Evolutionary conservation across 2,797 vertebrate species (phyloP).

Genomic region (Falco concolor): DNA sequence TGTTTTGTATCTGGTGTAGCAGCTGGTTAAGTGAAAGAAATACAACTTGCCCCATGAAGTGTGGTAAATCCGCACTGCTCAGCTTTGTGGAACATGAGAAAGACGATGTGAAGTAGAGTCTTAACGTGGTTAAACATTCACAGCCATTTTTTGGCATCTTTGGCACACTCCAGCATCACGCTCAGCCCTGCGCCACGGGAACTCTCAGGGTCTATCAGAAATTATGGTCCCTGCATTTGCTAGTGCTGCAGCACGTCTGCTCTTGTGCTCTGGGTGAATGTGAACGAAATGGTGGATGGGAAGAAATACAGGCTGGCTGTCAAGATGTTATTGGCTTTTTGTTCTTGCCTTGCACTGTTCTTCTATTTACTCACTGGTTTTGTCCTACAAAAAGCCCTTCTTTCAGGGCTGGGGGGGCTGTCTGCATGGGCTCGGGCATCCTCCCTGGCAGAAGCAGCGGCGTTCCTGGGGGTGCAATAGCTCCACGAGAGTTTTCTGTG

Average conservation of each 20-base stretch:
- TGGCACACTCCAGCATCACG: neutral
- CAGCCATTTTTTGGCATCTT: neutral
- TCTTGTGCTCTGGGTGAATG: neutral
- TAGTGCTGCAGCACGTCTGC: neutral
- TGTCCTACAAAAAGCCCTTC: neutral
- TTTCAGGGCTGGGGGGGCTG: neutral
- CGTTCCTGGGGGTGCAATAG: accelerated
- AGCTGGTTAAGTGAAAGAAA: neutral
- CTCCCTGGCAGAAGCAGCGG: neutral
- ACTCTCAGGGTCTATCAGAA: neutral
- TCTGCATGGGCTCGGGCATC: accelerated
- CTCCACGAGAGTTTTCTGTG: neutral
- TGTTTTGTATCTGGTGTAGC: neutral
- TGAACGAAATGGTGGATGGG: neutral
- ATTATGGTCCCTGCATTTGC: neutral
- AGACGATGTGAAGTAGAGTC: neutral
- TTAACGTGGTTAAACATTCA: neutral
- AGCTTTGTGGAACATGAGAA: neutral
- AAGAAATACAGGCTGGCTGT: neutral
- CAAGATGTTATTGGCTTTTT: neutral
- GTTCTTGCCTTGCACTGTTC: neutral
- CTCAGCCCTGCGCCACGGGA: neutral
- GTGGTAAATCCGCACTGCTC: neutral
- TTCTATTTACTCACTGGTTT: neutral
- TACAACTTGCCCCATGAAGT: neutral